Evolutionary conservation across 2,113 vertebrate species (phyloP).

Genomic region (Oostethus manadensis): DNA sequence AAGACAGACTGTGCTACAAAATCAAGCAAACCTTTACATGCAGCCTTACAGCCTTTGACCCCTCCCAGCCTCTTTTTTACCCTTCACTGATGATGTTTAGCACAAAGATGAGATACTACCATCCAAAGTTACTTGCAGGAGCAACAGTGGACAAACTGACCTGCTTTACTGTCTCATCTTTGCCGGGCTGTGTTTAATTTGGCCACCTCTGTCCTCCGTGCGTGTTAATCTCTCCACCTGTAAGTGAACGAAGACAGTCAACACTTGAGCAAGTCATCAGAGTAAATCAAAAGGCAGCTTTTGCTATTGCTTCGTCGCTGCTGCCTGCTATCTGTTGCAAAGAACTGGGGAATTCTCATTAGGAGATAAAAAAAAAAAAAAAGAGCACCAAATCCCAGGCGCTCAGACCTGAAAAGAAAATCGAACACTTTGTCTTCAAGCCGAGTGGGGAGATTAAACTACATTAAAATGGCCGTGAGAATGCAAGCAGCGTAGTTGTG

Average conservation of each 20-base stretch:
- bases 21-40: too few relatives aligned
- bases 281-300: conserved; percentile 32
- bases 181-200: conserved; percentile 40
- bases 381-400: not conserved
- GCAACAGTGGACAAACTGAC: conserved; percentile 32
- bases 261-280: conserved; percentile 9
- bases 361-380: not conserved
- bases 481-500: conserved; percentile 27
- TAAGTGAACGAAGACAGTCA: conserved; percentile 28
- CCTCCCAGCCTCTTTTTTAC: too few relatives aligned
- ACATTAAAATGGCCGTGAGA: conserved; percentile 32
- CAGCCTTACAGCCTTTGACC: too few relatives aligned
- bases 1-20: too few relatives aligned
- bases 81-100: too few relatives aligned
- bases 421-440: conserved; percentile 22
- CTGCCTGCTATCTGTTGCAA: conserved; percentile 26
- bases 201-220: conserved; percentile 22
- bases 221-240: conserved; percentile 49
- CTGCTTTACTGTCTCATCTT: conserved; percentile 55
- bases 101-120: too few relatives aligned
- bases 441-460: conserved; percentile 24
- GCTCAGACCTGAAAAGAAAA: conserved; percentile 18
- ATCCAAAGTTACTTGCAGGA: too few relatives aligned
- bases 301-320: conserved; percentile 35
- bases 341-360: conserved; percentile 21